These are phyloP conservation scores for Salvator merianae DNA, from an alignment of 2,113 vertebrate species.

Conservation along the genomic window DNA sequence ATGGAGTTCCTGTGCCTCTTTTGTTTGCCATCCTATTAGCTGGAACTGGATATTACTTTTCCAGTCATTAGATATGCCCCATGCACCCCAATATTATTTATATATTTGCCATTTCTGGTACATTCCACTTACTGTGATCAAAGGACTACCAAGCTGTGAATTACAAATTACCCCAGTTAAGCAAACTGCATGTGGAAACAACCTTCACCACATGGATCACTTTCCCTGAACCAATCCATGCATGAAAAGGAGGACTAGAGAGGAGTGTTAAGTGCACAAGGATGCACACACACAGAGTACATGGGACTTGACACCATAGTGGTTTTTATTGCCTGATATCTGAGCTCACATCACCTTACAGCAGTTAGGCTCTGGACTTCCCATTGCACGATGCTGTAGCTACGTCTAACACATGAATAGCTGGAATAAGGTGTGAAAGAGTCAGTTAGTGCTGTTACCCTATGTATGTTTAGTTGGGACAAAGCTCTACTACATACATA, in stretches of 20 bases:
- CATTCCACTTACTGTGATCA: conserved; percentile 3
- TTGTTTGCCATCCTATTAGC: conserved; percentile 9
- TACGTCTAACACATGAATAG: neutral
- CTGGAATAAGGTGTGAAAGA: neutral
- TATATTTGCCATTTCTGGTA: conserved; percentile 15
- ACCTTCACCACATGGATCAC: neutral
- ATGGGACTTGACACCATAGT: neutral
- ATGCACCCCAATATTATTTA: neutral
- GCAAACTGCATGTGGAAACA: neutral
- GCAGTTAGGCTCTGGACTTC: no score
- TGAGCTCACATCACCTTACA: neutral
- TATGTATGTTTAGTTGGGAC: neutral
- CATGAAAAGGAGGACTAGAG: neutral
- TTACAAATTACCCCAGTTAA: neutral
- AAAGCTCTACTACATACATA: neutral
- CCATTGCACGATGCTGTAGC: neutral
- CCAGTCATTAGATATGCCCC: neutral
- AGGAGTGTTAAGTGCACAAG: no score
- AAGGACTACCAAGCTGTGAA: conserved; percentile 1
- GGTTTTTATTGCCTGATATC: neutral
- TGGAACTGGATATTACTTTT: conserved; percentile 9
- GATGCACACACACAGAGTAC: neutral
- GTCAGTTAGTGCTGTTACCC: neutral
- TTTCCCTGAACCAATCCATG: neutral
- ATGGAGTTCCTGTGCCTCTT: conserved; percentile 31